These are phyloP conservation scores for Pholis gunnellus DNA, from an alignment of 2,113 vertebrate species.

Conservation along the genomic window DNA sequence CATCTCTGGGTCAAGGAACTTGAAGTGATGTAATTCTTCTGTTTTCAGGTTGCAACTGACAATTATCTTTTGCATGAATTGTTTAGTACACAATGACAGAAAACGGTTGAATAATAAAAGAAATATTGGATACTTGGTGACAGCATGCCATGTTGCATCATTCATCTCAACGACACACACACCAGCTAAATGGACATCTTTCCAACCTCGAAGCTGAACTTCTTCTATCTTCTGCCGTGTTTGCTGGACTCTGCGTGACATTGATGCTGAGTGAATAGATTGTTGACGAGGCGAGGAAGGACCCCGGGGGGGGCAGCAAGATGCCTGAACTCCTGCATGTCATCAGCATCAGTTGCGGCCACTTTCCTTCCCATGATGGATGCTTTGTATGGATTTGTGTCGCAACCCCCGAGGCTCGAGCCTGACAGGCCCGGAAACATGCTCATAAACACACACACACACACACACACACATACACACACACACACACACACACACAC, in stretches of 20 bases:
- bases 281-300: slow-evolving; percentile 31
- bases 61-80: not conserved
- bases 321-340: slow-evolving; percentile 51
- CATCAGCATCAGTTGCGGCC: slow-evolving; percentile 45
- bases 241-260: slow-evolving; percentile 20
- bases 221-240: not conserved
- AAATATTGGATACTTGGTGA: not conserved
- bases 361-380: slow-evolving; percentile 63
- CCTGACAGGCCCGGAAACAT: slow-evolving; percentile 63
- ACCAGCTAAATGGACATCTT: not conserved
- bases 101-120: not conserved
- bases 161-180: not conserved
- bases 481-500: slow-evolving; percentile 7
- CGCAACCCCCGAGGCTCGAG: slow-evolving; percentile 29
- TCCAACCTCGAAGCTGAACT: not conserved
- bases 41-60: not conserved
- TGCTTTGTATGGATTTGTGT: slow-evolving; percentile 68
- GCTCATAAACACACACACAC: not conserved
- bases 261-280: not conserved
- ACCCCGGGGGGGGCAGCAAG: slow-evolving; percentile 26
- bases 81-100: not conserved
- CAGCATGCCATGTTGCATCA: not conserved
- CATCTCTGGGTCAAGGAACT: not conserved
- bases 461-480: slow-evolving; percentile 3
- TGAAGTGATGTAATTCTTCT: not conserved